Evolutionary conservation across 2,113 vertebrate species (phyloP), one percentile per base, ranked within the genome.

Genomic region (Zosterops borbonicus): DNA sequence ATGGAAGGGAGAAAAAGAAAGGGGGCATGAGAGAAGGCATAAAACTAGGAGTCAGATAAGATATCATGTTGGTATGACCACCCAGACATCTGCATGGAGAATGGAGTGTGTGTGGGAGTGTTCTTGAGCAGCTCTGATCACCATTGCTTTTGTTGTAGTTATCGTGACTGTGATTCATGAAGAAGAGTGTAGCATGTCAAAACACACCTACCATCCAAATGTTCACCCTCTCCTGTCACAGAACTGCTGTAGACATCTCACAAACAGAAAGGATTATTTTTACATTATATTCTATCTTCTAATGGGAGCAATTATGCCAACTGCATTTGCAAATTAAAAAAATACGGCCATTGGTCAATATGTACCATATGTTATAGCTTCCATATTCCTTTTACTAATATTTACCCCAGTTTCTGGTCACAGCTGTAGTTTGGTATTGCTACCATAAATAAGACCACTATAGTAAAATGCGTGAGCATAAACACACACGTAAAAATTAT

Each of bases 121-220:
- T 79, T 87, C 85, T 70, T 39, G 52, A 68, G 39, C 52, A 46
- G 20, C 1, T 0, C 42, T 44, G 12, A 37, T 88, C 1, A 1
- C 22, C 37, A 17, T 49, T 3, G 3, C 47, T 92, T 87, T 67
- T 37, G 62, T 83, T 93, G 53, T 60, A 59, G 37, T 69, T 93
- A 56, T 58, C 4, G 0, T 71, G 75, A 68, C 65, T 79, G 44
- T 88, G 70, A 93, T 86, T 95, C 87, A 53, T 59, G n/a, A 22
- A 46, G 50, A 65, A 69, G 62, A 88, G 14, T 6, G 33, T n/a
- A 56, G 37, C 27, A 22, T 83, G 49, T 93, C 70, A 95, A 90
- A 96, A 88, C 41, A 93, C 77, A 88, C 86, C 83, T 86, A 83
- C 86, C 25, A 49, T 46, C 68, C 94, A 92, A 92, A 92, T 89